These are phyloP conservation scores for Athalia cordata DNA, from an alignment of 2,888 invertebrate species.

Conservation along the genomic window DNA sequence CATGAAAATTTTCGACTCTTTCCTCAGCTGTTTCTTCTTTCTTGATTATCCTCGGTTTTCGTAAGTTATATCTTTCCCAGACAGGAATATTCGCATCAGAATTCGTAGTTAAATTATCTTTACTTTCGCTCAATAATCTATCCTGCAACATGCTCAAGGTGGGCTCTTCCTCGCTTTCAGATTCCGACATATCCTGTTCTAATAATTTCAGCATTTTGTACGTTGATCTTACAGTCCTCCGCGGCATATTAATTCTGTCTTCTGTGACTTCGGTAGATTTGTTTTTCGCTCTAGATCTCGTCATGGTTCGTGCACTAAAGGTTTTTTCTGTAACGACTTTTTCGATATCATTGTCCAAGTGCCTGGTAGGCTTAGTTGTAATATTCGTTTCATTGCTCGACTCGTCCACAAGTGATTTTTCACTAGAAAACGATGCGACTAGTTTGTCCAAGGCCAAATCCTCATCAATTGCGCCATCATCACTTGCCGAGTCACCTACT, in stretches of 20 bases:
- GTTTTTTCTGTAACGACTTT: conserved; percentile 28
- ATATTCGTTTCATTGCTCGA: conserved; percentile 26
- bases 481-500: neutral
- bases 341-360: conserved; percentile 13
- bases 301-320: neutral
- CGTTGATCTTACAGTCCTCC: conserved; percentile 20
- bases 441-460: conserved; percentile 46
- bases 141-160: conserved; percentile 43
- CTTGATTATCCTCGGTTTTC: conserved; percentile 45
- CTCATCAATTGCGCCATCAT: conserved; percentile 39
- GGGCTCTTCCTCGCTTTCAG: conserved; percentile 46
- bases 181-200: conserved; percentile 26
- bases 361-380: conserved; percentile 44
- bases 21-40: conserved; percentile 44
- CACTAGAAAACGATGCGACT: conserved; percentile 32
- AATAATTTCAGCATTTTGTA: conserved; percentile 17
- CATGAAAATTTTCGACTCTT: conserved; percentile 57
- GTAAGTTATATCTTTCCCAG: conserved; percentile 49
- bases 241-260: neutral
- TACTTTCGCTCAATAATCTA: conserved; percentile 47
- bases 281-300: neutral
- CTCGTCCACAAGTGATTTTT: conserved; percentile 7
- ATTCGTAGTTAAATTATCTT: conserved; percentile 35
- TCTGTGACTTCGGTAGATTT: neutral
- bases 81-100: conserved; percentile 49